Base-by-base conservation (phyloP, 2,113 vertebrate species). In the Aphyosemion australe region DNA sequence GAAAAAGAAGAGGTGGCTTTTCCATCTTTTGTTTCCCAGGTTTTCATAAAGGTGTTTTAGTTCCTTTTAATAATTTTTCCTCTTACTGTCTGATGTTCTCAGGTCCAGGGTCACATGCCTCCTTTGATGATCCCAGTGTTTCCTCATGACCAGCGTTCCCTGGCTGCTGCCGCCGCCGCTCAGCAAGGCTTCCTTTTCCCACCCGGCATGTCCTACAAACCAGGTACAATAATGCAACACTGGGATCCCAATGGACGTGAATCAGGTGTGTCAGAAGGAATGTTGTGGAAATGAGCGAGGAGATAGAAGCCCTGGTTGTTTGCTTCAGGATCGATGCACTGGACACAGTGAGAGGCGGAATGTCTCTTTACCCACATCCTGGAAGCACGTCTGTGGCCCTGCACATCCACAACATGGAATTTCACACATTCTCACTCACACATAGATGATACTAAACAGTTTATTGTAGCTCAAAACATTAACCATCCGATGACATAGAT, bases 71-170 rank as follows among this genome's bases (percentile, higher is more conserved):
- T 2, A 13, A 10, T 48, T 19, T 46, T n/a, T 10, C 13, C 41
- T 7, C 37, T 61, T 32, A 18, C 19, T 42, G 19, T 57, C 34
- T 34, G 43, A 12, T 26, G 26, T 26, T n/a, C 88, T 91, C 94
- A 98, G 96, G 96, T 97, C 90, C 96, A 98, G 93, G 95, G 96
- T 94, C 96, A 97, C 92, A 96, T 98, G 94, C 94, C 95, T 92
- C 96, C 96, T 76, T 94, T 98, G 89, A 98, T 98, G 96, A 98
- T 98, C 94, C 96, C 96, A 72, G 95, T 98, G 92, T 97, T 98
- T 92, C 96, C 96, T 92, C 95, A 97, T 80, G 95, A 98, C 94
- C 96, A 98, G 94, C 92, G 96, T 74, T 95, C 96, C 43, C 88
- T 98, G 92, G 96, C 95, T 80, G 96, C 96, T 12, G 95, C 95